Percentiles rank a stretch among this genome's conserved stretches.
phyloP scores from a whole-genome alignment of 2,888 invertebrate species.

The Cheilosia pagana region DNA sequence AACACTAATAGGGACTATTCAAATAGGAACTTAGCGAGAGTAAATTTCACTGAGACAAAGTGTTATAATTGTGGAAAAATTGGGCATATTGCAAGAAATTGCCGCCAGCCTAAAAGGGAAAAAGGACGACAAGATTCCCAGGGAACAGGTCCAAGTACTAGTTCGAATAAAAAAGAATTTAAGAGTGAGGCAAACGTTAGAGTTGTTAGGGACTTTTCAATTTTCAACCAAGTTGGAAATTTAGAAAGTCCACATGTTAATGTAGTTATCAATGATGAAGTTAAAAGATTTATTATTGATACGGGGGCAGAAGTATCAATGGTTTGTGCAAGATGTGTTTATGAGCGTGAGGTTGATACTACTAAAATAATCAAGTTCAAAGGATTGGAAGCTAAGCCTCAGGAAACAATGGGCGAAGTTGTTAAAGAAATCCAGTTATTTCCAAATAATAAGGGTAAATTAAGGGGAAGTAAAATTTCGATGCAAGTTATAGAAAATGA shows the following conservation, averaged over 20 bases:
- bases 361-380: slow-evolving; percentile 28
- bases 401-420: slow-evolving; percentile 35
- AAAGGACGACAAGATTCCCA: background rate
- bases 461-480: background rate
- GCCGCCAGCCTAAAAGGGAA: background rate
- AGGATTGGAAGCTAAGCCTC: slow-evolving; percentile 20
- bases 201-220: background rate
- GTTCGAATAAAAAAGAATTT: slow-evolving; percentile 3
- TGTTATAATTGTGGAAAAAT: slow-evolving; percentile 4
- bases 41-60: slow-evolving; percentile 5
- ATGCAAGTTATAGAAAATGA: slow-evolving; percentile 27
- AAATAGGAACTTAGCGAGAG: background rate
- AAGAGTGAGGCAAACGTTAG: slow-evolving; percentile 2
- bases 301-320: slow-evolving; percentile 28
- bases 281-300: slow-evolving; percentile 22
- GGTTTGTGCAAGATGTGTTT: slow-evolving; percentile 17
- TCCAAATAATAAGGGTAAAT: slow-evolving; percentile 30
- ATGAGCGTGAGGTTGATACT: slow-evolving; percentile 17
- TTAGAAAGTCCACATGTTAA: slow-evolving; percentile 34
- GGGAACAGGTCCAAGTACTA: background rate
- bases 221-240: slow-evolving; percentile 15
- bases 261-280: slow-evolving; percentile 3
- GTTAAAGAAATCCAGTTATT: slow-evolving; percentile 23
- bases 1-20: slow-evolving; percentile 1
- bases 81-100: background rate